A percentile compares a stretch with the other conserved stretches of the same genome.
These are phyloP conservation scores for Elmis aenea DNA, from an alignment of 2,888 invertebrate genomes.

Conservation along the genomic window DNA sequence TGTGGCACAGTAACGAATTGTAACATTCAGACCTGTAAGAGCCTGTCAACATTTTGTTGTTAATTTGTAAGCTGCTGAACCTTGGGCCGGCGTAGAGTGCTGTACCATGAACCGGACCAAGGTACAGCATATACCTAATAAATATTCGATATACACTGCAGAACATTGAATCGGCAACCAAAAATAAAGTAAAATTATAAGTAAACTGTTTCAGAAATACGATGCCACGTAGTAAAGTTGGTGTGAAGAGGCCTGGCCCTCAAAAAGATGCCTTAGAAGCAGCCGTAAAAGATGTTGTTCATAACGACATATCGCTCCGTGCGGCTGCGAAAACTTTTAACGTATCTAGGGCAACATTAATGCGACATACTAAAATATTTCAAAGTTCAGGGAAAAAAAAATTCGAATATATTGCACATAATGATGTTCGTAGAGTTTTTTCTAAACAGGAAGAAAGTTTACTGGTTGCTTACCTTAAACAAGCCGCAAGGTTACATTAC, in stretches of 20 bases:
- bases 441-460: conserved; percentile 3
- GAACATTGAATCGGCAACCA: neutral
- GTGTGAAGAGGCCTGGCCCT: neutral
- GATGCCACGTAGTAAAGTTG: conserved; percentile 4
- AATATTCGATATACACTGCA: neutral
- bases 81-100: neutral
- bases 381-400: neutral
- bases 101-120: conserved; percentile 1
- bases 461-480: conserved; percentile 3
- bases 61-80: neutral
- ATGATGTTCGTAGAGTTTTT: conserved; percentile 5
- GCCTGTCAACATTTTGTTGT: too few species aligned
- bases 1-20: too few species aligned
- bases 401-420: neutral
- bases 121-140: neutral
- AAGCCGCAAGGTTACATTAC: conserved; percentile 20
- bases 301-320: conserved; percentile 1
- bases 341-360: conserved; percentile 1
- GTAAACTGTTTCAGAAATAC: too few species aligned
- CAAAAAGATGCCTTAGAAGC: neutral
- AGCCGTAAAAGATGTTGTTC: conserved; percentile 1
- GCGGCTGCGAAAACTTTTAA: conserved; percentile 1
- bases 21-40: too few species aligned
- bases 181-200: neutral
- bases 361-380: conserved; percentile 1